Evolutionary conservation across 2,797 vertebrate species (phyloP), one percentile per base, ranked within the genome.

Genomic region (Coracias cyanogaster): DNA sequence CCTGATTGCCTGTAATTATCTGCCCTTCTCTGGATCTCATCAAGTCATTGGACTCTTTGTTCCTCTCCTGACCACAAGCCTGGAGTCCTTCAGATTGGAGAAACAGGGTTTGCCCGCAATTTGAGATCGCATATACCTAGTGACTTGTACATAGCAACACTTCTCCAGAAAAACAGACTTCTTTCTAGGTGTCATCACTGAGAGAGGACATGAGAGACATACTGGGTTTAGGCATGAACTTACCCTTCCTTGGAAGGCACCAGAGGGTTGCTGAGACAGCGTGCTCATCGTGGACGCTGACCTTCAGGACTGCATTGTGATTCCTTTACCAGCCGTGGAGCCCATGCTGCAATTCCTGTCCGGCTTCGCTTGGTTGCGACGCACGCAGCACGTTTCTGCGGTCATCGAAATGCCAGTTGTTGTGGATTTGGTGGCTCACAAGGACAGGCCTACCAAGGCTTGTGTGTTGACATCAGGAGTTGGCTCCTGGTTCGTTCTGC

Each of bases 211-310:
- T 43, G 28, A 39, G 85, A 93, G 31, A 37, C 18, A 10, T 15
- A 25, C 33, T 57, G 51, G 31, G 33, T 41, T 48, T 73, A 26
- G 19, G 15, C 60, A 49, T 67, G 67, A 79, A 57, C 48, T 83
- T 45, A 15, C 6, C 64, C 39, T 77, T 79, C 25, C 65, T 65
- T 72, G 33, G 26, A 80, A 72, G 48, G 24, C 67, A 26, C 28
- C 18, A 29, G 69, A 72, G 82, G 39, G 33, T 49, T 71, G 55
- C 41, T 84, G 49, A 69, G 62, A 33, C 37, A 51, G 26, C 0
- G 2, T 51, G 35, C 14, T 85, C 14, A 5, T 41, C 0, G 0
- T 39, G 25, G 24, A 12, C 1, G 0, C 46, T 7, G 12, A 10
- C 33, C 2, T 3, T 77, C 64, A 81, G 52, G 57, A 37, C 41